Percentiles rank a stretch among this genome's conserved stretches.
These are phyloP conservation scores for Fragum whitleyi DNA, from an alignment of 2,888 invertebrate species.

Conservation along the genomic window DNA sequence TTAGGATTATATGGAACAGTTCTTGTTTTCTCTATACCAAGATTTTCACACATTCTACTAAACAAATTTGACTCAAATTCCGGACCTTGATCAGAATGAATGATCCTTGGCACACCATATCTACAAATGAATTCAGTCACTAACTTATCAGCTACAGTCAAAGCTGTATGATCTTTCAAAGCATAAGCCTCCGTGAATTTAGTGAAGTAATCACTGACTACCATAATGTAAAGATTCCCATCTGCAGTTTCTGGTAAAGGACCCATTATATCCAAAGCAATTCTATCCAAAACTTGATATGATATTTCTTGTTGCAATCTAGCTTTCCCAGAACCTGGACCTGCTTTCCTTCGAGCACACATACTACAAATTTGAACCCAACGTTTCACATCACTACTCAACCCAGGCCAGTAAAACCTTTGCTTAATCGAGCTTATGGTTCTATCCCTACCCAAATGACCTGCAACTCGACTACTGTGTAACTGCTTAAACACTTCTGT, in stretches of 20 bases:
- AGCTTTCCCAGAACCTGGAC: conserved; percentile 57
- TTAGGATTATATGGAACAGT: conserved; percentile 39
- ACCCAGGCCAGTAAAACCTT: conserved; percentile 58
- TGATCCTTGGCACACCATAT: conserved; percentile 46
- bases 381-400: conserved; percentile 38
- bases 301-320: conserved; percentile 38
- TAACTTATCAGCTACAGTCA: conserved; percentile 37
- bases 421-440: conserved; percentile 40
- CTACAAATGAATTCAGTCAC: conserved; percentile 51
- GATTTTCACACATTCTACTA: conserved; percentile 37
- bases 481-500: conserved; percentile 42
- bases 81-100: conserved; percentile 59
- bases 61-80: too few relatives aligned
- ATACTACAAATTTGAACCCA: too few relatives aligned
- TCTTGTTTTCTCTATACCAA: conserved; percentile 31
- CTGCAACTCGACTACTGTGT: too few relatives aligned
- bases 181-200: too few relatives aligned
- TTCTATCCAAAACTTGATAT: conserved; percentile 30
- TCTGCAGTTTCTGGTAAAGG: conserved; percentile 32
- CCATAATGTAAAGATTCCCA: conserved; percentile 42
- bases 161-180: too few relatives aligned
- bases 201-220: conserved; percentile 45
- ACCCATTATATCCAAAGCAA: conserved; percentile 55
- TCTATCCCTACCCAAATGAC: conserved; percentile 58
- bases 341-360: conserved; percentile 61